phyloP scores from a whole-genome alignment of 2,888 invertebrate species.

The Cremastinae sp. region DNA sequence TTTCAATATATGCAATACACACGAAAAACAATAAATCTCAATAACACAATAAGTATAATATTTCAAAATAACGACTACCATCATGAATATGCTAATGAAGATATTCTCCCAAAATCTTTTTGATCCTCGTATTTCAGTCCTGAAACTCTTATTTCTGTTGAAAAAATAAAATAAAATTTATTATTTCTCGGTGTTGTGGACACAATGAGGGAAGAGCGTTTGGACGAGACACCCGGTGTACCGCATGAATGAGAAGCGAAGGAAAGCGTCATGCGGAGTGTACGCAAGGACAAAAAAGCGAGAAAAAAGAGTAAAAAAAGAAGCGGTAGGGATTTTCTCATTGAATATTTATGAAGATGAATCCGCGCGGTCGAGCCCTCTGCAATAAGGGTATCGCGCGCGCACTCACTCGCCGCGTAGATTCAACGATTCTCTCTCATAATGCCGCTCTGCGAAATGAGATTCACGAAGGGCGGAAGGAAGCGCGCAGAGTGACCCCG shows the following conservation, averaged over 20 bases:
- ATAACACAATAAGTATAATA: too few relatives aligned
- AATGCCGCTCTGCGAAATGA: constrained; percentile 5
- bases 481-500: neutral
- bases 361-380: constrained; percentile 45
- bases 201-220: constrained; percentile 4
- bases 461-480: constrained; percentile 1
- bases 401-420: constrained; percentile 38
- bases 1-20: too few relatives aligned
- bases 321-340: constrained; percentile 31
- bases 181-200: too few relatives aligned
- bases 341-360: constrained; percentile 57
- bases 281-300: constrained; percentile 11
- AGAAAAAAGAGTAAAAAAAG: constrained; percentile 9
- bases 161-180: too few relatives aligned
- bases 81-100: too few relatives aligned
- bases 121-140: too few relatives aligned
- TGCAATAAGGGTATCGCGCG: constrained; percentile 21
- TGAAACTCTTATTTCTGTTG: too few relatives aligned
- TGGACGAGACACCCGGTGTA: neutral
- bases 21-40: too few relatives aligned
- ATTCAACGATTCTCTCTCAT: constrained; percentile 53
- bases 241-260: neutral
- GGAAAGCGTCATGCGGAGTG: neutral
- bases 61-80: too few relatives aligned
- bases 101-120: too few relatives aligned